Base-by-base conservation (phyloP, 2,113 vertebrate species). In the Tragelaphus strepsiceros region DNA sequence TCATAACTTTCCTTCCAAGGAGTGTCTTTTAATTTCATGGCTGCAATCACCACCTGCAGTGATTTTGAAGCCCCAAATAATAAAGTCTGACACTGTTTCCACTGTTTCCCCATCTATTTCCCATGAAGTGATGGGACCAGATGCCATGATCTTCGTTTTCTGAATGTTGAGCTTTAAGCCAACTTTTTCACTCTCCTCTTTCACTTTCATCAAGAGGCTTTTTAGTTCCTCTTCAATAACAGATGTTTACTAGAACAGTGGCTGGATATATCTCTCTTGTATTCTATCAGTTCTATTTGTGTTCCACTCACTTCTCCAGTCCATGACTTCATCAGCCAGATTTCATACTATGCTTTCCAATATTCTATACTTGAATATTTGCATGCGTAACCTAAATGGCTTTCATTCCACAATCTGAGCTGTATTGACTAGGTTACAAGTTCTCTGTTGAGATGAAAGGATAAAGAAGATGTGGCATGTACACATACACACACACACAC, bases 341-440 rank as follows among this genome's bases (percentile, higher is more conserved):
- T 85, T 35, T 43, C 32, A 86, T 96, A n/a, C 26, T 86, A 12
- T 43, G 51, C 64, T 86, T 74, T 15, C n/a, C 43, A 78, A 56
- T 39, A 88, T 67, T 97, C 85, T 97, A 39, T 67, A 78, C n/a
- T 81, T 93, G 59, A 85, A 67, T 86, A 91, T 77, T 54, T 94
- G 21, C 30, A 88, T 84, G 39, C 74, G 5, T 90, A 93, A 88
- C 19, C 43, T 81, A 97, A 82, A 14, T 71, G 30, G 49, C 19
- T 81, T 74, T 92, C 21, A 62, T 92, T 90, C 46, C 32, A 78
- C 83, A 74, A 54, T 58, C 54, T 71, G 2, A 85, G 15, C 49
- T 94, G 1, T 85, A 82, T 24, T 88, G 17, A 46, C 30, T 92
- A 92, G 22, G 54, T 94, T 92, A n/a, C 59, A 80, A 82, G 19